Evolutionary conservation across 2,113 vertebrate genomes (phyloP), one percentile per base, ranked within the genome.

Genomic region (Cavia porcellus): DNA sequence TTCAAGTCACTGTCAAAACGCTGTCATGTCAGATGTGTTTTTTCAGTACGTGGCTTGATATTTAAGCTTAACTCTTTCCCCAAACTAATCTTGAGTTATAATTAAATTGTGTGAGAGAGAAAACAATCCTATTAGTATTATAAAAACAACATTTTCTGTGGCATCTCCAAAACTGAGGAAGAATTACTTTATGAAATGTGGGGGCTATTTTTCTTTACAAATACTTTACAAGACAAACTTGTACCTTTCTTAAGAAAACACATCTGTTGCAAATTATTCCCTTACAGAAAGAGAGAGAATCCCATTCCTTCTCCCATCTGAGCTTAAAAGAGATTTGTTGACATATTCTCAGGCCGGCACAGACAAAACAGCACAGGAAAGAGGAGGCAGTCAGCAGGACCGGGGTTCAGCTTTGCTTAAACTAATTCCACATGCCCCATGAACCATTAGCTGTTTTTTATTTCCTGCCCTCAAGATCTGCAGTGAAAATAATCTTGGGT

Each of bases 401-500:
- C 84, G 96, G 47, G 87, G 90, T 77, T 98, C 8, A 11, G 89
- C 96, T 98, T 97, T 96, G 94, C 96, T 98, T 99, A 99, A 99
- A 99, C 98, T 98, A 98, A 98, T 99, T 98, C 99, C 99, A 99
- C 98, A 99, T 98, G 98, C 98, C 98, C 96, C 98, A 97, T 97
- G 98, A 98, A 99, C 99, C 98, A 98, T 98, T 98, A 99, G 98
- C 98, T 99, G 98, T 97, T 99, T 99, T 99, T 98, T 99, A 99
- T 99, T 99, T 99, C 99, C 99, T 99, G 99, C 98, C 98, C 98
- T 98, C 99, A 99, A 99, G 99, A 99, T 98, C 98, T 97, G 94
- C 96, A 98, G 94, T 97, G 97, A 98, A 99, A 99, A 99, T 99
- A 99, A 99, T 98, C 99, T 97, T 68, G 97, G 97, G 94, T 98